Percentiles rank a stretch among this genome's conserved stretches.
Conservation (phyloP, 1,140 invertebrate species). For the Steinernema feltiae region DNA sequence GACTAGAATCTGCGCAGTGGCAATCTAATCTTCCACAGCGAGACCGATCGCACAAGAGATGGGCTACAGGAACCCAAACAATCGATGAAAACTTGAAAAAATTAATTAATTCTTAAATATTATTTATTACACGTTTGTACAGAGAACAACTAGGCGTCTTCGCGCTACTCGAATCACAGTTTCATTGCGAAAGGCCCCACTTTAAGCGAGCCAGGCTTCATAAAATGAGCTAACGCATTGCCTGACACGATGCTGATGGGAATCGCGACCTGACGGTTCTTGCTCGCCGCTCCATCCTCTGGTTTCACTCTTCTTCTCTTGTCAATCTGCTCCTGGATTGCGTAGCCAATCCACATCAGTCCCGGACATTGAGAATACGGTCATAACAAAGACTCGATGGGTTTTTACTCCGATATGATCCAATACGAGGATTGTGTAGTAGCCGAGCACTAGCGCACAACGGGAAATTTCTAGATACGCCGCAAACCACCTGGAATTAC, state of each 20-base stretch:
- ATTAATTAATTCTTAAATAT: neutral
- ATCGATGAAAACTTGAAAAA: neutral
- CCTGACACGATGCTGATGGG: neutral
- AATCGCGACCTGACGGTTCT: neutral
- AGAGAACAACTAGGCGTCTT: neutral
- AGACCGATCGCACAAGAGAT: neutral
- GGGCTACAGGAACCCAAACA: neutral
- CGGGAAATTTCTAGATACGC: slow-evolving; percentile 48
- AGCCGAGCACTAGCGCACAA: slow-evolving; percentile 45
- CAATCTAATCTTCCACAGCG: no score
- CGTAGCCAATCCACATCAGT: slow-evolving; percentile 12
- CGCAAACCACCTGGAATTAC: slow-evolving; percentile 45
- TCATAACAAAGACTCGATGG: slow-evolving; percentile 51
- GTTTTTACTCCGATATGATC: slow-evolving; percentile 41
- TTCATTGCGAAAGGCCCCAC: neutral
- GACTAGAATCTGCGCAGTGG: no score
- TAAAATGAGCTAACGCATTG: neutral
- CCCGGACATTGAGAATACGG: slow-evolving; percentile 29
- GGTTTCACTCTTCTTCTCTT: neutral
- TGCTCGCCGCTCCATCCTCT: neutral
- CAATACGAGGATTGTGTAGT: slow-evolving; percentile 44
- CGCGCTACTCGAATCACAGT: neutral
- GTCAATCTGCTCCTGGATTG: slow-evolving; percentile 12
- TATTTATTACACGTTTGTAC: slow-evolving; percentile 10
- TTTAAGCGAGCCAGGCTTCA: neutral